phyloP scores from a whole-genome alignment of 1,140 invertebrate genomes.

The Zaprionus kolodkinae region DNA sequence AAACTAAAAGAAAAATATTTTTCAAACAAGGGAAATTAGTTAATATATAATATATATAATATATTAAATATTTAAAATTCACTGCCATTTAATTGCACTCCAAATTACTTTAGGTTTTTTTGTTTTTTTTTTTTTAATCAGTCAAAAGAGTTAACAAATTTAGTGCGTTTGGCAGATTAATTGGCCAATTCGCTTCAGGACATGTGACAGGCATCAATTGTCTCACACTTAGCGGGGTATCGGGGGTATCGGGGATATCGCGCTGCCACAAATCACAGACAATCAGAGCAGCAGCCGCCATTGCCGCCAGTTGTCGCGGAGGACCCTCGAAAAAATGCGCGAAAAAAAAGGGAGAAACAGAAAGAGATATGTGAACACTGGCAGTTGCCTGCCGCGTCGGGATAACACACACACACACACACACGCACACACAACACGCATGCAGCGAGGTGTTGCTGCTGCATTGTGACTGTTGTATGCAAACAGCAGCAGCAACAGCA shows the following conservation, averaged over 20 bases:
- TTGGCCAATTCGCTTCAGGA: slow-evolving; percentile 10
- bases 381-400: slow-evolving; percentile 48
- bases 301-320: slow-evolving; percentile 23
- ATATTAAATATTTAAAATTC: no score
- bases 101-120: no score
- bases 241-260: background rate
- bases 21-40: no score
- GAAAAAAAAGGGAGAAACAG: slow-evolving; percentile 31
- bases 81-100: no score
- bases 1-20: no score
- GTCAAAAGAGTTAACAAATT: no score
- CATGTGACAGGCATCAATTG: slow-evolving; percentile 20
- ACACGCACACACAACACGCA: slow-evolving; percentile 19
- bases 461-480: slow-evolving; percentile 41
- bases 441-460: slow-evolving; percentile 62
- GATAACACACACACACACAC: slow-evolving; percentile 49
- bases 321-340: slow-evolving; percentile 37
- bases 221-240: slow-evolving; percentile 1
- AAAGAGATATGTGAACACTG: slow-evolving; percentile 21
- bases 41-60: no score
- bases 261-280: slow-evolving; percentile 67
- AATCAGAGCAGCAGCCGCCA: slow-evolving; percentile 56
- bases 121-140: no score
- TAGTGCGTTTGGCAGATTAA: background rate
- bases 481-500: slow-evolving; percentile 39